Evolutionary conservation across 2,888 invertebrate species (phyloP), one percentile per base, ranked within the genome.

Genomic region (Eurytoma californica): DNA sequence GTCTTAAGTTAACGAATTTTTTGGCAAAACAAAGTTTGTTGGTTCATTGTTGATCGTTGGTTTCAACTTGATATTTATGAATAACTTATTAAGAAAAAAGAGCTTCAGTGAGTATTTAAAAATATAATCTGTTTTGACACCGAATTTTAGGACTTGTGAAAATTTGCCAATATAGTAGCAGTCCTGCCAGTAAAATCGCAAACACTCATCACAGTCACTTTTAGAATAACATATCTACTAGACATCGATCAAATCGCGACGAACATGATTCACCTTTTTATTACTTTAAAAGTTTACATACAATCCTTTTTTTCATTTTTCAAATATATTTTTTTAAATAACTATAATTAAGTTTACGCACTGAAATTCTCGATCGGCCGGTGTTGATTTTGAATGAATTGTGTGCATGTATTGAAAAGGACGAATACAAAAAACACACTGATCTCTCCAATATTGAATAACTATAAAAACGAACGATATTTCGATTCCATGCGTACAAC

Each of bases 151-250:
- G 7, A 39, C 39, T 39, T 39, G 39, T 39, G 39, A 39, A 39
- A 39, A 39, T 39, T 3, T 39, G 7, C 39, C 39, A 39, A 39
- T 39, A 39, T 39, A 39, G 0, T 5, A 57, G 47, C 80, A 80
- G 80, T 78, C 78, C 80, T 75, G 80, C 53, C 16, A 72, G 30
- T 76, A 53, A 69, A 80, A 81, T 81, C 79, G 81, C 81, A 81
- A 74, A 77, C 81, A 81, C 77, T 69, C 81, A 81, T 80, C 81
- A 82, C 80, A 82, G 82, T 77, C 82, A 82, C 55, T 73, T 81
- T 82, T 82, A 80, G 77, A 80, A 80, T 82, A 82, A 77, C 51
- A 77, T 68, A 77, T 82, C 69, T 65, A 75, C 77, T 79, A 81
- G 76, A 80, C 80, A 82, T 82, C 77, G 67, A 82, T 77, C 66